phyloP scores from a whole-genome alignment of 2,797 vertebrate genomes.

The Dendrocincla fuliginosa region DNA sequence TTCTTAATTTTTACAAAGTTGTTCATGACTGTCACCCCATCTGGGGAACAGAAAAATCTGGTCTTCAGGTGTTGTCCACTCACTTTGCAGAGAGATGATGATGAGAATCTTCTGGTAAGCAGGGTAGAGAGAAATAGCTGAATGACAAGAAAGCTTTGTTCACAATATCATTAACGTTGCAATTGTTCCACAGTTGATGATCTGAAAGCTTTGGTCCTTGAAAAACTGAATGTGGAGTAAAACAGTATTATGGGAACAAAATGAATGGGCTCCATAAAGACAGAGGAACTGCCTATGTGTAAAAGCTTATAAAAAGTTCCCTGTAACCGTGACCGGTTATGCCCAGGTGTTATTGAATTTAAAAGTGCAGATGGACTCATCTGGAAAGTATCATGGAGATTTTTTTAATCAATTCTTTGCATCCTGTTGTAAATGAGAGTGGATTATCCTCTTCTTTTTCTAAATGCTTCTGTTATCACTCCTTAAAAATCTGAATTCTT shows the following conservation, averaged over 20 bases:
- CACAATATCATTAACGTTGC: neutral
- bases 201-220: neutral
- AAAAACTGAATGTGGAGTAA: neutral
- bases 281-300: neutral
- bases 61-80: neutral
- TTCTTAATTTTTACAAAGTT: neutral
- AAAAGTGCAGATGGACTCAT: neutral
- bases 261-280: neutral
- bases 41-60: neutral
- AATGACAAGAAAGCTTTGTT: neutral
- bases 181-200: neutral
- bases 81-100: neutral
- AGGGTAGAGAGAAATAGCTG: neutral
- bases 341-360: neutral
- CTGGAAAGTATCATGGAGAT: neutral
- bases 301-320: neutral
- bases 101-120: neutral
- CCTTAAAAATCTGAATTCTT: neutral
- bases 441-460: neutral
- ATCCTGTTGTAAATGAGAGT: neutral
- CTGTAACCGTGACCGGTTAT: neutral
- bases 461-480: neutral
- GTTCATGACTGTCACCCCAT: neutral
- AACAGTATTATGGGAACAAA: neutral
- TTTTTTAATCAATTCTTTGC: neutral